Percentiles rank a stretch among this genome's conserved stretches.
Conservation (phyloP, 2,113 vertebrate species). For the Erythrolamprus reginae region DNA sequence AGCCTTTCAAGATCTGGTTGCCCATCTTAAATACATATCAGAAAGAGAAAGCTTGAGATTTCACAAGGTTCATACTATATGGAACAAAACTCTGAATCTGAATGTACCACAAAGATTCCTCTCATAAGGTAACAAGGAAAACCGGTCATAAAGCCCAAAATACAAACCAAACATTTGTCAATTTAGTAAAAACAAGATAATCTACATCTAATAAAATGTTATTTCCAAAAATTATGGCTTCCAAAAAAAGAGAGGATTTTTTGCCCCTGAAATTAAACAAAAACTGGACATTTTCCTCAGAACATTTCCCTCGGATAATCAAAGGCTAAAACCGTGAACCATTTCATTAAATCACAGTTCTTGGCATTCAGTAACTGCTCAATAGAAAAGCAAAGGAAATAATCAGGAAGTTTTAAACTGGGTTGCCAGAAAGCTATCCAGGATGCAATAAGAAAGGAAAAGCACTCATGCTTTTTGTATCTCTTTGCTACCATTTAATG, state of each 20-base stretch:
- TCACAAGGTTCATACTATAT: too few species aligned
- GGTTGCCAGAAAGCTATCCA: neutral
- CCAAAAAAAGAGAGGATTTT: neutral
- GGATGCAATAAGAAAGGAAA: neutral
- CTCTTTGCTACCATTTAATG: neutral
- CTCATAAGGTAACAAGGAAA: too few species aligned
- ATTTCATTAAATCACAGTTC: neutral
- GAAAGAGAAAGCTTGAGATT: too few species aligned
- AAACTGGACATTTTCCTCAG: neutral
- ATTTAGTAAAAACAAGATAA: neutral
- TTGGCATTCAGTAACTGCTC: neutral
- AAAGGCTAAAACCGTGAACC: neutral
- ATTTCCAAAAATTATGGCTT: neutral
- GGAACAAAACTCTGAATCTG: too few species aligned
- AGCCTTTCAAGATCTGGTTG: neutral
- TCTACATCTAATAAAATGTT: neutral
- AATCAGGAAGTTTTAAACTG: neutral
- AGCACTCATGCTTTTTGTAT: neutral
- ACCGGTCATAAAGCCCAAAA: neutral
- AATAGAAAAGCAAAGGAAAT: neutral
- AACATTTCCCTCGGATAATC: neutral
- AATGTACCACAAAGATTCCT: too few species aligned
- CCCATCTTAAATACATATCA: too few species aligned
- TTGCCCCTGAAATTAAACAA: neutral
- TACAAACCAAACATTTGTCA: neutral